Conservation (phyloP, 2,113 vertebrate genomes). For the Alexandromys fortis region DNA sequence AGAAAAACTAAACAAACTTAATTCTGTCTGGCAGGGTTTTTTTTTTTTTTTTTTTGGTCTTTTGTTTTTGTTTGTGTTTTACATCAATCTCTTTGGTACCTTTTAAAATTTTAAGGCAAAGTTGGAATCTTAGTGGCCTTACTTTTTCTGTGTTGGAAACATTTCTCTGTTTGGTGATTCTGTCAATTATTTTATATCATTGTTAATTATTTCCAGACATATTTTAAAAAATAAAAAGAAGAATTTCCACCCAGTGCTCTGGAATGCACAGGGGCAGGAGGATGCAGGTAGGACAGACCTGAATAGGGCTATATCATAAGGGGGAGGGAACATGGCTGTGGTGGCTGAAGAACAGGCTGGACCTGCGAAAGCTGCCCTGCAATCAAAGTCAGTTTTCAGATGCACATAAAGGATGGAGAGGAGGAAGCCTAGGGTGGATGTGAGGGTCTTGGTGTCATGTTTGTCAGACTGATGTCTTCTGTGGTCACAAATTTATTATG, state of each 20-base stretch:
- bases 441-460: conserved; percentile 98
- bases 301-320: not conserved
- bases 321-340: not conserved
- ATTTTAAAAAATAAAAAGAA: not conserved
- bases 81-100: not conserved
- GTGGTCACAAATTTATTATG: conserved; percentile 98
- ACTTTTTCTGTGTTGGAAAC: not conserved
- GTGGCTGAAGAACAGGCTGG: not conserved
- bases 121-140: not conserved
- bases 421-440: conserved; percentile 98
- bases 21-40: conserved; percentile 22
- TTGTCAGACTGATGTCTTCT: conserved; percentile 97
- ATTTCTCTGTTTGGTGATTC: conserved; percentile 13
- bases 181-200: not conserved
- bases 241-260: not conserved
- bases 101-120: conserved; percentile 5
- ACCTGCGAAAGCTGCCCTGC: not conserved
- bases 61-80: not conserved
- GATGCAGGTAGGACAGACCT: not conserved
- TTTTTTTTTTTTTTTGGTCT: not conserved
- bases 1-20: not conserved
- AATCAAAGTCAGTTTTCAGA: not conserved
- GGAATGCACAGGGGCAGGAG: not conserved
- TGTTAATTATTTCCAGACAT: not conserved
- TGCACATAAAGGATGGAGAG: conserved; percentile 88